A percentile compares a stretch with the other conserved stretches of the same genome.
Evolutionary conservation across 2,113 vertebrate genomes (phyloP).

Genomic region (Thamnaconus septentrionalis): DNA sequence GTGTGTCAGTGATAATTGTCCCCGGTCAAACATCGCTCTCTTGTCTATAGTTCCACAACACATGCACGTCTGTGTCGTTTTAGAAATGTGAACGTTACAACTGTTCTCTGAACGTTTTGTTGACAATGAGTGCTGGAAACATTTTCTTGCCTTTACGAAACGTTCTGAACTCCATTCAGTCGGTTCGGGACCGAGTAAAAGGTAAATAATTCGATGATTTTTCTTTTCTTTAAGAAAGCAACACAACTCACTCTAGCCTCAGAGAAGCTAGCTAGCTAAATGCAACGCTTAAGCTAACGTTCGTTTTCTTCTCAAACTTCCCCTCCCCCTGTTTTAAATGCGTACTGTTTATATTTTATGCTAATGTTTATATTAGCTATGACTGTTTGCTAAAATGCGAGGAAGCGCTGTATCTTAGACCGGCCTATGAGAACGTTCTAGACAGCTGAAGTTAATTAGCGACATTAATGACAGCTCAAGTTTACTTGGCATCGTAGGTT

Average conservation of each 20-base stretch:
- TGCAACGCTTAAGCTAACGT: too few species aligned
- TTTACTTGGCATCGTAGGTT: too few species aligned
- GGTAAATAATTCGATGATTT: constrained; percentile 56
- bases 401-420: too few species aligned
- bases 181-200: constrained; percentile 76
- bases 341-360: neutral
- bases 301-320: neutral
- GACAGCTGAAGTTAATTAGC: too few species aligned
- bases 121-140: constrained; percentile 36
- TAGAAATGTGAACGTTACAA: too few species aligned
- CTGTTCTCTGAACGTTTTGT: too few species aligned
- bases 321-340: neutral
- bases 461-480: too few species aligned
- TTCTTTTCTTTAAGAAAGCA: neutral
- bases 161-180: constrained; percentile 71
- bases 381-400: too few species aligned
- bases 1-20: too few species aligned
- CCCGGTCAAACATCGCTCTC: too few species aligned
- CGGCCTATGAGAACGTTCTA: too few species aligned
- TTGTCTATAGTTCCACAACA: constrained; percentile 56
- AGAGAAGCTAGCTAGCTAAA: neutral
- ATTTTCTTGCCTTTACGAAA: constrained; percentile 68
- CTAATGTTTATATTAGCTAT: too few species aligned
- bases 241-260: neutral
- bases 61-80: neutral